Evolutionary conservation across 2,113 vertebrate species (phyloP), one percentile per base, ranked within the genome.

Genomic region (Seriola dumerili): DNA sequence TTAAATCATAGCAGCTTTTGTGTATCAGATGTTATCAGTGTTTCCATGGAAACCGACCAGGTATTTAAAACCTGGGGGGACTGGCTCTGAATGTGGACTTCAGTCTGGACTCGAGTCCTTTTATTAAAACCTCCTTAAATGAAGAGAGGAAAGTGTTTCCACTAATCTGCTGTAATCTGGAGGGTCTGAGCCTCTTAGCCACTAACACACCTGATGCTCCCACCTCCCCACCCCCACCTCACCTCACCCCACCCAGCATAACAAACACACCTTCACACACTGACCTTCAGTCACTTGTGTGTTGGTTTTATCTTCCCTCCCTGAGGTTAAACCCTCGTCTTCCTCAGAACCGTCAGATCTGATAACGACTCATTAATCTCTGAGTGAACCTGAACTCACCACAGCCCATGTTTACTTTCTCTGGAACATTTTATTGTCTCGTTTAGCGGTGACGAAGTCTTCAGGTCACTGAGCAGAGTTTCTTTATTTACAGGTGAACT

Each of bases 91-190:
- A 29, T 29, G 29, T 29, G 29, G 3, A 16, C 44, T 16, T 50
- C 48, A 17, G 48, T 16, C 50, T 57, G 25, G 55, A 58, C 55
- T 16, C 2, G 5, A 29, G 4, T 42, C 8, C 4, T 19, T 29
- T 74, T 71, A 65, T 67, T 71, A 76, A 78, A 38, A 55, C 55
- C 80, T 71, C 50, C 67, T 75, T 55, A 79, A 72, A 63, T 55
- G 19, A 78, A 76, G 54, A 54, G 57, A 54, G 19, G 63, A 32
- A 25, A 32, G 12, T 71, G 76, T 89, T 80, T 71, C 19, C 69
- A 38, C 21, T 90, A 85, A 90, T 72, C 76, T 76, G 84, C 71
- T 91, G 64, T 78, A 77, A 63, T 32, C 32, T 10, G 9, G 78
- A 66, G 74, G 68, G 57, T 83, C 69, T 78, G 78, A 87, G 40